Evolutionary conservation across 2,797 vertebrate species (phyloP).

Genomic region (Pempheris klunzingeri): DNA sequence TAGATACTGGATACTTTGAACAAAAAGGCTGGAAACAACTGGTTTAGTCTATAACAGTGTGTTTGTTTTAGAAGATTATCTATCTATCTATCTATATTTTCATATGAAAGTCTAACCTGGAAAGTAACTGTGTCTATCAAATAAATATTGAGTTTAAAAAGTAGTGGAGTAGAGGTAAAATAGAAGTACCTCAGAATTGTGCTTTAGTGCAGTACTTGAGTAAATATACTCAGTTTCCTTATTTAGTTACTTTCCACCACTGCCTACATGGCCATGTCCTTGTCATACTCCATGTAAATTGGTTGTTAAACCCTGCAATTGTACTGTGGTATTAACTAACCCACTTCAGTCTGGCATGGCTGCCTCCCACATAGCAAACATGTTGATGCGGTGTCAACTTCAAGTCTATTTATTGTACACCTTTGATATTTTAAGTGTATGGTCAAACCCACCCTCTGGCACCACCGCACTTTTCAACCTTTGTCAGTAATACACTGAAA

Average conservation of each 20-base stretch:
- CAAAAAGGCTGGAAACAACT: not conserved
- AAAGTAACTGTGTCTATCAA: not conserved
- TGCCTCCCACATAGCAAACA: slow-evolving; percentile 6
- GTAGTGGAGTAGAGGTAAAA: not conserved
- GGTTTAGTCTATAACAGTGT: not conserved
- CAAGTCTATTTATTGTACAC: slow-evolving; percentile 27
- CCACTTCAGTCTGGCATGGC: not conserved
- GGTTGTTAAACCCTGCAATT: not conserved
- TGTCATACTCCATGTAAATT: not conserved
- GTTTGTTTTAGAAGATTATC: not conserved
- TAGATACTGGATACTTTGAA: too few species aligned
- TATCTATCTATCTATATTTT: not conserved
- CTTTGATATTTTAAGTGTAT: slow-evolving; percentile 22
- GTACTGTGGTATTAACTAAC: slow-evolving; percentile 1
- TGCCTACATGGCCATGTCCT: not conserved
- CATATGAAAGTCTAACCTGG: not conserved
- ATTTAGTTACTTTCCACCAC: slow-evolving; percentile 4
- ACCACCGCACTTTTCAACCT: slow-evolving; percentile 12
- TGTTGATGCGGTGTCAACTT: slow-evolving; percentile 8
- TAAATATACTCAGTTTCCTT: too few species aligned
- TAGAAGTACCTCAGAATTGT: too few species aligned
- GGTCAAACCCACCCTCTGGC: not conserved
- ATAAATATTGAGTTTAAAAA: not conserved
- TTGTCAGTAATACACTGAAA: slow-evolving; percentile 1
- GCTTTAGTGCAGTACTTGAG: not conserved